Evolutionary conservation across 2,888 invertebrate genomes (phyloP), one percentile per base, ranked within the genome.

Genomic region (Andricus quercusramuli): DNA sequence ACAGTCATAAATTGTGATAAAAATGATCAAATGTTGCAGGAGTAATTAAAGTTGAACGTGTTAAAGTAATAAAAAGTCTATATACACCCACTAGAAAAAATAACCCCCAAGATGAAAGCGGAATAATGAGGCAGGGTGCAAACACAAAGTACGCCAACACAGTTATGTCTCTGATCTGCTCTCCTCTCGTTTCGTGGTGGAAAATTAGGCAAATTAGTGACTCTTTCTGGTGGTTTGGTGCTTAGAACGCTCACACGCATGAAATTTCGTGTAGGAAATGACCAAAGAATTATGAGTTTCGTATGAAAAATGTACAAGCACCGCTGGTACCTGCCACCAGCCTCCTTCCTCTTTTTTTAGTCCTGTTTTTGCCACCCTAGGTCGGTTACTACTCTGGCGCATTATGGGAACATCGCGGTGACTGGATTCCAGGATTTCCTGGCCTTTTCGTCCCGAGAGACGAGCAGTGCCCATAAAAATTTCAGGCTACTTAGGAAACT

Each of bases 401-500:
- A 74, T 74, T 74, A 74, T 37, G 32, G 56, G 74, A 56, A 56
- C 74, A 74, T 56, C 37, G 56, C 74, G 56, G 74, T 74, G 13
- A 29, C 74, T 32, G 56, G 56, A 56, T 74, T 74, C 37, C 74
- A 56, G 74, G 74, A 74, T 74, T 74, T 74, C 56, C 74, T 56
- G 37, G 20, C 51, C 32, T 56, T 74, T 74, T 74, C 51, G 32
- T 74, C 32, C 74, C 56, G 29, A 29, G 74, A 32, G 56, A 74
- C 56, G 15, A 32, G 74, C 74, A 74, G 37, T 56, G 32, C 56
- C 56, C 74, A 74, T 74, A 74, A 56, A 74, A 74, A 74, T 74
- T 74, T 56, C 74, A 74, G 56, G 32, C 74, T 56, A 56, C 74
- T 74, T 56, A 74, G 56, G n/a, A 74, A 74, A 51, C 74, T 51